A percentile compares a stretch with the other conserved stretches of the same genome.
Conservation (phyloP, 30 jellyfish, hydroid and myxozoan species). For the Aurelia sp. region DNA sequence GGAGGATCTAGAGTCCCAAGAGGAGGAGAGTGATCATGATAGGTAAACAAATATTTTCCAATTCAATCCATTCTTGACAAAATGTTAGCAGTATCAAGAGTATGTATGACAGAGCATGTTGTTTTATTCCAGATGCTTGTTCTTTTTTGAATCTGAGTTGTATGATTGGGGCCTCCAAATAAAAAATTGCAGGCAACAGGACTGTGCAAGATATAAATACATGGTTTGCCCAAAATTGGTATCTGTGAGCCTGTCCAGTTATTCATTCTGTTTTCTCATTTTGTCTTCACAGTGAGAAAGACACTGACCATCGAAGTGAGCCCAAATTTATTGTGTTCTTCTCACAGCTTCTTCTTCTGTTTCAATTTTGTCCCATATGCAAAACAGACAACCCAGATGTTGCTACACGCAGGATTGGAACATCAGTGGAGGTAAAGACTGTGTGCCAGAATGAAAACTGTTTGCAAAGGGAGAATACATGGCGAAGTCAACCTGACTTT, state of each 20-base stretch:
- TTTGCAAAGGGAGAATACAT: neutral
- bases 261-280: neutral
- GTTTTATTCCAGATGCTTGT: neutral
- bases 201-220: too few relatives aligned
- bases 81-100: neutral
- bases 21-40: neutral
- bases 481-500: constrained; percentile 26
- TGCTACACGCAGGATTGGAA: neutral
- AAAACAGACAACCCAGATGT: neutral
- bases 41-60: neutral
- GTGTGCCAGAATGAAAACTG: neutral
- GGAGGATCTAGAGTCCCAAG: constrained; percentile 3
- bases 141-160: too few relatives aligned
- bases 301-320: constrained; percentile 10
- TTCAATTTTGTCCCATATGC: constrained; percentile 14
- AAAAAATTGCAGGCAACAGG: too few relatives aligned
- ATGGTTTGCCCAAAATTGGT: too few relatives aligned
- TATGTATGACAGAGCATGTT: neutral
- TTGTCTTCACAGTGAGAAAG: neutral
- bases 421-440: constrained; percentile 16
- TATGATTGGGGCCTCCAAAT: too few relatives aligned
- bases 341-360: constrained; percentile 25
- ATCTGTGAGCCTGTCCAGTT: too few relatives aligned
- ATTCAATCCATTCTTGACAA: neutral
- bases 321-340: constrained; percentile 26